Evolutionary conservation across 2,888 invertebrate genomes (phyloP).

Genomic region (Lasioglossum calceatum): DNA sequence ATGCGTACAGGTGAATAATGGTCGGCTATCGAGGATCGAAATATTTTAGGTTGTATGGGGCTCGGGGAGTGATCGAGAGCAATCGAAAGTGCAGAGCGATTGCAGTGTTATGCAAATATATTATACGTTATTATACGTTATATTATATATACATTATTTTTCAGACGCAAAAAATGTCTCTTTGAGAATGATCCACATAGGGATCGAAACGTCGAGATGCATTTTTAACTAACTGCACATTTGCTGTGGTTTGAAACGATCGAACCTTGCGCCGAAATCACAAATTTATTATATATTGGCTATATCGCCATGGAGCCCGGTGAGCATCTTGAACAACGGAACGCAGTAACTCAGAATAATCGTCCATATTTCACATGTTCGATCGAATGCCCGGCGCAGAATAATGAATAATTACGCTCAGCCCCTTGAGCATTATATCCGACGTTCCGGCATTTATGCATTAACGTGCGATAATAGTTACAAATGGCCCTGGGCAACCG

Average conservation of each 20-base stretch:
- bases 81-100: neutral
- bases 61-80: neutral
- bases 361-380: slow-evolving; percentile 50
- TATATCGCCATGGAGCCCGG: slow-evolving; percentile 18
- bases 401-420: slow-evolving; percentile 63
- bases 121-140: too few relatives aligned
- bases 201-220: too few relatives aligned
- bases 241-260: too few relatives aligned
- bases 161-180: too few relatives aligned
- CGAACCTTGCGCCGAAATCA: too few relatives aligned
- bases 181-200: too few relatives aligned
- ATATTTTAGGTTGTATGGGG: neutral
- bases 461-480: slow-evolving; percentile 62
- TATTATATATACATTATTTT: too few relatives aligned
- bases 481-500: slow-evolving; percentile 49
- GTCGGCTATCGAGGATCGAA: slow-evolving; percentile 39
- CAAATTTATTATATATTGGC: neutral
- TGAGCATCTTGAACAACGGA: slow-evolving; percentile 34
- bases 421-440: slow-evolving; percentile 51
- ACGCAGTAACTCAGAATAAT: slow-evolving; percentile 59
- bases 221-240: too few relatives aligned
- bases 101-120: neutral
- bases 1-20: slow-evolving; percentile 52
- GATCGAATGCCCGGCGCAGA: slow-evolving; percentile 50
- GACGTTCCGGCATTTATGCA: slow-evolving; percentile 45